These are phyloP conservation scores for Ptychodera flava DNA, from an alignment of 35 echinoderm and acorn worm species.

Conservation along the genomic window DNA sequence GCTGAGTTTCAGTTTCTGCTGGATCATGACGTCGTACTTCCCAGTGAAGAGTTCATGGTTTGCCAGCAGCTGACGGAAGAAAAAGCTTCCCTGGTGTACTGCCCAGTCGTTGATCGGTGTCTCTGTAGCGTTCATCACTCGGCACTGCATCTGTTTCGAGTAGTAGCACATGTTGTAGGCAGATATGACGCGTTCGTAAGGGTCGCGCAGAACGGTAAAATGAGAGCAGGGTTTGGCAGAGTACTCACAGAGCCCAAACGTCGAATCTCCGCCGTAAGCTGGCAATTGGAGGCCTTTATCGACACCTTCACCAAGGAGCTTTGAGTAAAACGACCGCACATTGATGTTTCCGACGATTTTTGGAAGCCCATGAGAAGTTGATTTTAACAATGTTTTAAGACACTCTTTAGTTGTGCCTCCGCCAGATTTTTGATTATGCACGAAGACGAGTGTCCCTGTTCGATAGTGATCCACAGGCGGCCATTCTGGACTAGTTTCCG, in stretches of 20 bases:
- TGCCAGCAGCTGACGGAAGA: neutral
- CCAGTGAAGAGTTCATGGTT: neutral
- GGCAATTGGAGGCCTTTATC: neutral
- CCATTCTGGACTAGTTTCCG: neutral
- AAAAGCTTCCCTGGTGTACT: neutral
- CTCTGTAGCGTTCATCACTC: neutral
- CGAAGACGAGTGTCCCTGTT: neutral
- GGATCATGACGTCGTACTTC: neutral
- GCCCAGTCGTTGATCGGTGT: neutral
- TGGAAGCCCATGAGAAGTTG: neutral
- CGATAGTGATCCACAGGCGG: neutral
- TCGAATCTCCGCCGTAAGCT: neutral
- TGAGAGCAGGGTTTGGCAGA: neutral
- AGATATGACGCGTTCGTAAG: neutral
- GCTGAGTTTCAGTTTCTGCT: neutral
- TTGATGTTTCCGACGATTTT: neutral
- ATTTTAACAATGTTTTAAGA: neutral
- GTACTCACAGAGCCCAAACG: neutral
- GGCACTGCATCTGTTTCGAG: neutral
- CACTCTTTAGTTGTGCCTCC: neutral
- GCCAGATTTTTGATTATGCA: neutral
- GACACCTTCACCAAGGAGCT: neutral
- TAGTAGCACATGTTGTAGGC: neutral
- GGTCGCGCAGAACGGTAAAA: neutral
- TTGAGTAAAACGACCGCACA: neutral